Evolutionary conservation across 2,113 vertebrate genomes (phyloP).

Genomic region (Halcyon senegalensis): DNA sequence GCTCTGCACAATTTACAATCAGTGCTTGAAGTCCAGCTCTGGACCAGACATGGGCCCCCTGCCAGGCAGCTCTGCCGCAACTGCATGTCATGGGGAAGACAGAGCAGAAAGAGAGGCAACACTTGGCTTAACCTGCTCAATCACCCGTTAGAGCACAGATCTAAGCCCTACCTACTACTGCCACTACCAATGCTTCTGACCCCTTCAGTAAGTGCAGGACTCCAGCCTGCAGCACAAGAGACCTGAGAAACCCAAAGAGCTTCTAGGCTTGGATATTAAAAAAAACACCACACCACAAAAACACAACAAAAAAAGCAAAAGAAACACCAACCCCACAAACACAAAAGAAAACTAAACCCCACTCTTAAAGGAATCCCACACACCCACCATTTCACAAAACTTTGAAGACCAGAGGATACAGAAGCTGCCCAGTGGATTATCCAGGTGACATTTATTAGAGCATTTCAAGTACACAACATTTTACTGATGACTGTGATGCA

Average conservation of each 20-base stretch:
- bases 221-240: background rate
- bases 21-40: background rate
- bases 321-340: too few relatives aligned
- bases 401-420: background rate
- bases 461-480: conserved; percentile 61
- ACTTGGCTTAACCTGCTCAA: background rate
- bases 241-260: background rate
- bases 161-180: background rate
- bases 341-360: background rate
- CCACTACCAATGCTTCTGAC: background rate
- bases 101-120: background rate
- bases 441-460: conserved; percentile 63
- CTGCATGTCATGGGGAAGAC: background rate
- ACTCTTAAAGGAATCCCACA: background rate
- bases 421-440: conserved; percentile 13
- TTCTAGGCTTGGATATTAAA: background rate
- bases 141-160: background rate
- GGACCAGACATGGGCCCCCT: background rate
- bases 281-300: background rate
- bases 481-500: conserved; percentile 2
- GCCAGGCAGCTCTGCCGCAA: background rate
- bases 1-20: background rate
- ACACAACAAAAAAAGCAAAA: too few relatives aligned
- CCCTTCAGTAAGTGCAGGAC: background rate
- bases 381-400: background rate